Conservation (phyloP, 2,797 vertebrate genomes). For the Corythornis leucogaster region DNA sequence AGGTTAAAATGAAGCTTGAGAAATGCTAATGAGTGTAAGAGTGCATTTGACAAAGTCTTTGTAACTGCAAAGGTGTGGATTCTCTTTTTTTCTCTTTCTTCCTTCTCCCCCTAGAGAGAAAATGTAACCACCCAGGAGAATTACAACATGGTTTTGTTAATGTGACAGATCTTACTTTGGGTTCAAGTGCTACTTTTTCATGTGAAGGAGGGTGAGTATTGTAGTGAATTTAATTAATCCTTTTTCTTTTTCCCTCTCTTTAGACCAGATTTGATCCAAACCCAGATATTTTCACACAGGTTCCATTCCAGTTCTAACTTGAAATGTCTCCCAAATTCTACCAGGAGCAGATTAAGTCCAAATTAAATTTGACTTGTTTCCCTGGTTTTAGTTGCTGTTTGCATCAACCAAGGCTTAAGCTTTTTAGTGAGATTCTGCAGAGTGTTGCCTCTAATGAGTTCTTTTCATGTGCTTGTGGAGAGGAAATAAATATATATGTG, state of each 20-base stretch:
- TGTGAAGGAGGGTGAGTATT: constrained; percentile 73
- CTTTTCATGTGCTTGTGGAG: not conserved
- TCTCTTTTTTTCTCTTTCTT: not conserved
- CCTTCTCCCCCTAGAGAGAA: constrained; percentile 9
- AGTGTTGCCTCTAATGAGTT: not conserved
- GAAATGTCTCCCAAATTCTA: not conserved
- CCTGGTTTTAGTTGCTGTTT: not conserved
- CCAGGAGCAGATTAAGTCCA: not conserved
- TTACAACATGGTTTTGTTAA: constrained; percentile 16
- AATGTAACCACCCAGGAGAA: constrained; percentile 41
- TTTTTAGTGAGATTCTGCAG: not conserved
- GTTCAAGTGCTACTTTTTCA: constrained; percentile 43
- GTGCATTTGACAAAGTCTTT: not conserved
- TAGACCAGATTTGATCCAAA: not conserved
- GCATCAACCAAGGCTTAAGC: not conserved
- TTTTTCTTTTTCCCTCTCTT: not conserved
- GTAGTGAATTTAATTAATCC: not conserved
- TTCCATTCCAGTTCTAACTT: not conserved
- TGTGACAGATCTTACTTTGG: not conserved
- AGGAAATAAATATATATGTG: not conserved
- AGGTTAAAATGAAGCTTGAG: not conserved
- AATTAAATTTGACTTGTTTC: not conserved
- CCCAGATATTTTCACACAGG: not conserved
- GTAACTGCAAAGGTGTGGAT: not conserved
- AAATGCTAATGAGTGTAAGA: not conserved